A percentile compares a stretch with the other conserved stretches of the same genome.
Conservation (phyloP, 1,140 invertebrate species). For the Drosophila rufa region DNA sequence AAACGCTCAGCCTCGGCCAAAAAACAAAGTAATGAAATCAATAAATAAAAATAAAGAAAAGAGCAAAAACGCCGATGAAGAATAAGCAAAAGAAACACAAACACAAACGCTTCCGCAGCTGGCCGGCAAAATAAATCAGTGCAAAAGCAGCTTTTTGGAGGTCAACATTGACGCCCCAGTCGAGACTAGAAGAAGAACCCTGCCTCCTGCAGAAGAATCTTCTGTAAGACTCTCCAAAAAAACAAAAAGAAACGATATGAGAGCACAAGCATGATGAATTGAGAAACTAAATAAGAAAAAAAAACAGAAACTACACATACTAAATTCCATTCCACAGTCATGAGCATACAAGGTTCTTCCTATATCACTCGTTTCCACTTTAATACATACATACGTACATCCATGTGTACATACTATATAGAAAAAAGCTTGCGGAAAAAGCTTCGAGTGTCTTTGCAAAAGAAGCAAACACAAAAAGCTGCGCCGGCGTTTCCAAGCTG, state of each 20-base stretch:
- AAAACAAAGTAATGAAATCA: conserved; percentile 44
- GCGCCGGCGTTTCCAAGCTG: conserved; percentile 70
- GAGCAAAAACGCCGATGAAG: conserved; percentile 8
- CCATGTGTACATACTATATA: conserved; percentile 17
- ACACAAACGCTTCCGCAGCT: conserved; percentile 48
- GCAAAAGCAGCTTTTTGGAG: conserved; percentile 59
- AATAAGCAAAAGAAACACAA: conserved; percentile 46
- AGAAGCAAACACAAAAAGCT: conserved; percentile 37
- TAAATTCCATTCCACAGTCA: conserved; percentile 84
- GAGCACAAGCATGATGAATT: conserved; percentile 27
- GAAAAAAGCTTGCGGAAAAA: conserved; percentile 55
- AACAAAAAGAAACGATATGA: conserved; percentile 11
- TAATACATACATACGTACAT: conserved; percentile 21
- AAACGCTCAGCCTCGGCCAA: conserved; percentile 50
- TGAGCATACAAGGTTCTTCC: conserved; percentile 82
- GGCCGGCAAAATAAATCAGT: conserved; percentile 60
- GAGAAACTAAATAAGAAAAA: conserved; percentile 29
- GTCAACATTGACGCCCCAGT: conserved; percentile 71
- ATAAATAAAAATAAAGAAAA: conserved; percentile 46
- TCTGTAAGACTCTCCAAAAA: conserved; percentile 16
- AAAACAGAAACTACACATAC: conserved; percentile 60
- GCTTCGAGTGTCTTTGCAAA: conserved; percentile 62
- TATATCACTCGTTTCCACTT: conserved; percentile 70
- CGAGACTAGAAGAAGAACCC: conserved; percentile 41
- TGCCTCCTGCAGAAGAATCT: conserved; percentile 21